Evolutionary conservation across 2,113 vertebrate genomes (phyloP).

Genomic region (Machaerirhynchus nigripectus): DNA sequence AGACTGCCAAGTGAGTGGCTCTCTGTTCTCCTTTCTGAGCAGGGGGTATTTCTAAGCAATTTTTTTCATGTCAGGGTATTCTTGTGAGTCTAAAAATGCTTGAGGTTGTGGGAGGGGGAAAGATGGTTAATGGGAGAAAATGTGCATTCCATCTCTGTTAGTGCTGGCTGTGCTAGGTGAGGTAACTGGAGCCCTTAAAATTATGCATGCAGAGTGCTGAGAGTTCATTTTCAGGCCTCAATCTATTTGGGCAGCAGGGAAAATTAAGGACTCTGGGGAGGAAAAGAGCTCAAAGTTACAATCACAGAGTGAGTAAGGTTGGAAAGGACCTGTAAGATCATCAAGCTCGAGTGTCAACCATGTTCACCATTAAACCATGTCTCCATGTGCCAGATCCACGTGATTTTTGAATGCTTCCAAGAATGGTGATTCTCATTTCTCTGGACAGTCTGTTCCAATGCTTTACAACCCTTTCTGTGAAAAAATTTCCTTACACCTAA

Average conservation of each 20-base stretch:
- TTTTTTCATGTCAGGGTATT: background rate
- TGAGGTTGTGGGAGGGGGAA: background rate
- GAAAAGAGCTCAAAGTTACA: background rate
- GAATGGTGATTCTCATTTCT: background rate
- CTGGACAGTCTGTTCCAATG: background rate
- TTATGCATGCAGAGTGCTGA: background rate
- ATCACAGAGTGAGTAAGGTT: no score
- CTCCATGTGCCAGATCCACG: background rate
- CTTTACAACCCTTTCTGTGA: background rate
- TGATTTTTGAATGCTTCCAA: background rate
- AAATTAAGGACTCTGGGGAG: background rate
- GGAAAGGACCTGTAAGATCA: background rate
- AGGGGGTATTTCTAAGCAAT: background rate
- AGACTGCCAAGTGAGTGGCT: constrained; percentile 72
- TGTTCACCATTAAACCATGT: background rate
- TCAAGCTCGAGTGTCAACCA: background rate
- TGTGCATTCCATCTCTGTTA: background rate
- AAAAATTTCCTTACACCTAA: background rate
- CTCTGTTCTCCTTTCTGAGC: background rate
- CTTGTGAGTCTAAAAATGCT: background rate
- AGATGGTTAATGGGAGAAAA: background rate
- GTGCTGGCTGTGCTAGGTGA: background rate
- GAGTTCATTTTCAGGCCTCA: background rate
- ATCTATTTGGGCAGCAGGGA: background rate
- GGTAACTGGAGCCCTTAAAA: background rate